These are phyloP conservation scores for Rhinella marina DNA, from an alignment of 2,797 vertebrate genomes.

Conservation along the genomic window DNA sequence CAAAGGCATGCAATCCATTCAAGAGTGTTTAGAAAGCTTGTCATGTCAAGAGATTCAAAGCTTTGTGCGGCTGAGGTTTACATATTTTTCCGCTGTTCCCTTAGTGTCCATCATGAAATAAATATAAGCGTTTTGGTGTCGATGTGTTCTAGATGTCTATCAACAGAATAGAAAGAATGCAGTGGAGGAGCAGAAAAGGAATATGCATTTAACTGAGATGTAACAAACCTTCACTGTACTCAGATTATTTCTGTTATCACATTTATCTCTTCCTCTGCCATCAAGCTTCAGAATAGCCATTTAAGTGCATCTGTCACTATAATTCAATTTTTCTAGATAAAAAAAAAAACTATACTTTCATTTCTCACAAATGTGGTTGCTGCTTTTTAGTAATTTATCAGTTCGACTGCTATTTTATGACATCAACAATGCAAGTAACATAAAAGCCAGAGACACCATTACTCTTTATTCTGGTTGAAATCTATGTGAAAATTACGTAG, in stretches of 20 bases:
- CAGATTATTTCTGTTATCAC: neutral
- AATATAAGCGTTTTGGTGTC: slow-evolving; percentile 35
- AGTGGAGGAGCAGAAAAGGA: neutral
- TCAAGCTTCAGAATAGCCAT: neutral
- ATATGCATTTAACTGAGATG: slow-evolving; percentile 14
- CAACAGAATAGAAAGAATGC: slow-evolving; percentile 21
- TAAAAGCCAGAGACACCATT: neutral
- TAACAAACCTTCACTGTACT: slow-evolving; percentile 29
- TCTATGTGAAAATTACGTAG: neutral
- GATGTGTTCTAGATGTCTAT: slow-evolving; percentile 27
- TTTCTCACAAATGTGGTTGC: neutral
- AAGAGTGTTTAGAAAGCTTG: slow-evolving; percentile 4
- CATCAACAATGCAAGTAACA: neutral
- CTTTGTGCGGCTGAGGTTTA: neutral
- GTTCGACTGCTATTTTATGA: neutral
- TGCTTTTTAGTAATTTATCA: neutral
- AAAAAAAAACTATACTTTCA: neutral
- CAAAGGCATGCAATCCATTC: neutral
- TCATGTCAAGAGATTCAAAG: slow-evolving; percentile 16
- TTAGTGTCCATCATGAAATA: slow-evolving; percentile 26
- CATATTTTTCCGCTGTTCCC: slow-evolving; percentile 37
- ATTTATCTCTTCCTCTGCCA: neutral
- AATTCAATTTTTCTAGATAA: neutral
- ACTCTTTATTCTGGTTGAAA: neutral
- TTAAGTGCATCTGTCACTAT: slow-evolving; percentile 3